Base-by-base conservation (phyloP, 2,113 vertebrate species). In the Engystomops pustulosus region DNA sequence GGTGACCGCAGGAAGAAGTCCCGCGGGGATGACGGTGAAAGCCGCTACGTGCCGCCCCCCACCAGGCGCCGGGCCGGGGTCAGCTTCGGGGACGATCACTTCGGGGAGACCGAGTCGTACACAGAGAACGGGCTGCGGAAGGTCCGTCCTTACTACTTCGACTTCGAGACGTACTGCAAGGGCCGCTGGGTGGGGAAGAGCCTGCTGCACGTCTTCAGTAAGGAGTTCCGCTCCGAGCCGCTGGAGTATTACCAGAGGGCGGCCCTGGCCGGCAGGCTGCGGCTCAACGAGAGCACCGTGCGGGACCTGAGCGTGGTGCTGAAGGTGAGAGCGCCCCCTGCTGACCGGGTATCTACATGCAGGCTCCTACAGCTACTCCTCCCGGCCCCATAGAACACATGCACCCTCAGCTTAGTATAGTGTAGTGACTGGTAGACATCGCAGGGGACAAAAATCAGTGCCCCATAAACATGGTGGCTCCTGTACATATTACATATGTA, bases 121-220 rank as follows among this genome's bases (percentile, higher is more conserved):
- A 95, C 97, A 81, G 96, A 99, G 85, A 91, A 90, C 0, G 97
- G 97, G 0, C 93, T 99, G 70, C 95, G 98, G 41, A 99, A 99
- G 90, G 98, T 99, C 77, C 87, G 86, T 0, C 97, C 98, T 0
- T 99, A 99, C 89, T 98, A 93, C 85, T 99, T 94, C 86, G 97
- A 99, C 60, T 99, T 98, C 85, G 92, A 89, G 72, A 96, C 96
- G 0, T 99, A 99, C 87, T 99, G 98, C 87, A 99, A 99, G 89
- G 98, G 97, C 5, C 96, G 98, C 41, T 99, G 98, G 98, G 88
- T 99, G 62, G 98, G 98, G 53, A 96, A 91, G 88, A 98, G 89
- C 84, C 93, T 99, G 3, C 79, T 91, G 74, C 92, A 99, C 6
- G 96, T 99, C 74, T 99, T 99, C 89, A 86, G 88, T 81, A 92